Conservation (phyloP, 1,140 invertebrate species). For the Lasioglossum albipes region DNA sequence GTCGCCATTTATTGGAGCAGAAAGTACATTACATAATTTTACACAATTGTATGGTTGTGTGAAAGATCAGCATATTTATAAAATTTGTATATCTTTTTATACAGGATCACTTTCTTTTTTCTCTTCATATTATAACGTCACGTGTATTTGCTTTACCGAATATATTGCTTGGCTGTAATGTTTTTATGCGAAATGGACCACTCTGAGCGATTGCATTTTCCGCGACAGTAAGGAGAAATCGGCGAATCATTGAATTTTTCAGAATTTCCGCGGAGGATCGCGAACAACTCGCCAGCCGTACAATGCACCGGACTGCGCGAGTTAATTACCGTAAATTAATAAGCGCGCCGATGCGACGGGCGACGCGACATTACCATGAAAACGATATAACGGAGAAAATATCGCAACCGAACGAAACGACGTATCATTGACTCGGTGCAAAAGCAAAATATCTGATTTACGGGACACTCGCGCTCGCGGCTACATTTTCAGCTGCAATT, state of each 20-base stretch:
- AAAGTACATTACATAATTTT: too few species aligned
- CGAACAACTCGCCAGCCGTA: not conserved
- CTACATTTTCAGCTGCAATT: constrained; percentile 4
- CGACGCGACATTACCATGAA: constrained; percentile 1
- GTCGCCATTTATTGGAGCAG: too few species aligned
- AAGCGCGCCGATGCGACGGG: constrained; percentile 2
- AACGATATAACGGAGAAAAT: not conserved
- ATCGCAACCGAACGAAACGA: not conserved
- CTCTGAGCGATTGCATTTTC: too few species aligned
- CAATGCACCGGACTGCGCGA: not conserved
- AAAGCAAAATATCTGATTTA: not conserved
- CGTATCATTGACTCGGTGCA: too few species aligned
- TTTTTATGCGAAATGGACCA: too few species aligned
- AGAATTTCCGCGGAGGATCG: not conserved
- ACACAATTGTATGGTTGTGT: too few species aligned
- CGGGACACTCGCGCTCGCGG: not conserved
- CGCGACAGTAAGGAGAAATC: not conserved
- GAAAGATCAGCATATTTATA: too few species aligned
- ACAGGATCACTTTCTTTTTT: too few species aligned
- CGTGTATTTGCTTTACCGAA: too few species aligned
- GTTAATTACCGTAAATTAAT: constrained; percentile 39
- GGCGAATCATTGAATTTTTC: not conserved
- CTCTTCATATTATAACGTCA: too few species aligned
- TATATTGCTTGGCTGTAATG: too few species aligned
- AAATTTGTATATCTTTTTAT: too few species aligned